A percentile compares a stretch with the other conserved stretches of the same genome.
These are phyloP conservation scores for Cariama cristata DNA, from an alignment of 2,113 vertebrate genomes.

Conservation along the genomic window DNA sequence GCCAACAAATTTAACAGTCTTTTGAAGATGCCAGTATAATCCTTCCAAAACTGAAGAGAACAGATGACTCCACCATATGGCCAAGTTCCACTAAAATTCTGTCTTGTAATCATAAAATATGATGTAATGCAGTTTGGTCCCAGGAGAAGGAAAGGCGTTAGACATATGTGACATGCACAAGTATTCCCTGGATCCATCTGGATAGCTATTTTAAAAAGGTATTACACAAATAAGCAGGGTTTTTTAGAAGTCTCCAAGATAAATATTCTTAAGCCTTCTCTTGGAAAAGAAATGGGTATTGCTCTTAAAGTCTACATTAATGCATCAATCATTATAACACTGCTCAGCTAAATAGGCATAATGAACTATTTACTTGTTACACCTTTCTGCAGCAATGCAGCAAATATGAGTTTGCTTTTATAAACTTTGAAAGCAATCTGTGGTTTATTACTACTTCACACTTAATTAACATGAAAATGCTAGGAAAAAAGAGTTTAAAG, in stretches of 20 bases:
- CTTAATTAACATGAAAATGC: neutral
- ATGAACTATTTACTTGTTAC: neutral
- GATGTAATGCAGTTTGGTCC: slow-evolving; percentile 68
- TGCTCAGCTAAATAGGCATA: neutral
- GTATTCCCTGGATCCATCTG: slow-evolving; percentile 45
- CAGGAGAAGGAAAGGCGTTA: slow-evolving; percentile 57
- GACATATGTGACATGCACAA: slow-evolving; percentile 50
- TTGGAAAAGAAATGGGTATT: neutral
- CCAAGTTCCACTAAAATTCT: slow-evolving; percentile 72
- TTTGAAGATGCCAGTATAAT: slow-evolving; percentile 67
- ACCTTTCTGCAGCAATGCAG: neutral
- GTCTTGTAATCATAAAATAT: slow-evolving; percentile 72
- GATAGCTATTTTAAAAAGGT: slow-evolving; percentile 39
- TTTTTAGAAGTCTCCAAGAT: slow-evolving; percentile 18
- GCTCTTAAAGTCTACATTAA: neutral
- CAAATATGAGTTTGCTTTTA: neutral
- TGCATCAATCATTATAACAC: neutral
- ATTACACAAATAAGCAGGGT: neutral
- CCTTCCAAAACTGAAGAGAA: slow-evolving; percentile 58
- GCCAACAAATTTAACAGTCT: slow-evolving; percentile 36
- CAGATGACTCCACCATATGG: slow-evolving; percentile 77
- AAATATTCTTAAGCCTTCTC: slow-evolving; percentile 6
- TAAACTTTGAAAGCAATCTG: neutral
- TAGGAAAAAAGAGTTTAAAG: neutral
- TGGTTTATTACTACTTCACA: neutral